phyloP scores from a whole-genome alignment of 2,888 invertebrate species.

The Ophion ellenae region DNA sequence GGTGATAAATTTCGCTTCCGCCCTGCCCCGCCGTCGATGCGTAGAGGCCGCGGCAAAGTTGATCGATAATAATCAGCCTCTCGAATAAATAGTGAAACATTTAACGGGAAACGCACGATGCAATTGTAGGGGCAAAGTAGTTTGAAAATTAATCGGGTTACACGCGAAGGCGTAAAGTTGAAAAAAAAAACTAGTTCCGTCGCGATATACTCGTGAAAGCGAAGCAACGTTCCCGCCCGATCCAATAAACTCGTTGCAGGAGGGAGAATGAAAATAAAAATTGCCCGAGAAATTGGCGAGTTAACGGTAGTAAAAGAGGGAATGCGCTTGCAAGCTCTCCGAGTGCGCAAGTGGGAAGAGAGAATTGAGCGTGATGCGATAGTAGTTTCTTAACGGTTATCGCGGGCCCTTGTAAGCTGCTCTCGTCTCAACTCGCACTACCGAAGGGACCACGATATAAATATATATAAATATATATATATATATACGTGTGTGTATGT shows the following conservation, averaged over 20 bases:
- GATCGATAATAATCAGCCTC: constrained; percentile 21
- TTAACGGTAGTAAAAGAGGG: not conserved
- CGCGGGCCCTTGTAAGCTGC: constrained; percentile 46
- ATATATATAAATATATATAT: not conserved
- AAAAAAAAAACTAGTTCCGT: not conserved
- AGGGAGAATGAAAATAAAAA: not conserved
- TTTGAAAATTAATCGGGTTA: too few species aligned
- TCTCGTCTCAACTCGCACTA: constrained; percentile 25
- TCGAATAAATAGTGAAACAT: not conserved
- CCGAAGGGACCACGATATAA: too few species aligned
- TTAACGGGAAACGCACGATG: not conserved
- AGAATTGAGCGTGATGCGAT: constrained; percentile 21
- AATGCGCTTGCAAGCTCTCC: not conserved
- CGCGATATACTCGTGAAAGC: too few species aligned
- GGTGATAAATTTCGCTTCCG: constrained; percentile 49
- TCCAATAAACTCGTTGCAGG: not conserved
- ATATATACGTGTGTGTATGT: not conserved
- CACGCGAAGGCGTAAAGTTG: not conserved
- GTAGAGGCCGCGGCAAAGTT: not conserved
- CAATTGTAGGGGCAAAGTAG: too few species aligned
- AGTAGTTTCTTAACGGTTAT: constrained; percentile 54
- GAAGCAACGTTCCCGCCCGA: too few species aligned
- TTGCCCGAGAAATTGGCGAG: not conserved
- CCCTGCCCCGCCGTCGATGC: not conserved
- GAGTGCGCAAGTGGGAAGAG: not conserved